Evolutionary conservation across 2,113 vertebrate species (phyloP), one percentile per base, ranked within the genome.

Genomic region (Telmatochromis sp.): DNA sequence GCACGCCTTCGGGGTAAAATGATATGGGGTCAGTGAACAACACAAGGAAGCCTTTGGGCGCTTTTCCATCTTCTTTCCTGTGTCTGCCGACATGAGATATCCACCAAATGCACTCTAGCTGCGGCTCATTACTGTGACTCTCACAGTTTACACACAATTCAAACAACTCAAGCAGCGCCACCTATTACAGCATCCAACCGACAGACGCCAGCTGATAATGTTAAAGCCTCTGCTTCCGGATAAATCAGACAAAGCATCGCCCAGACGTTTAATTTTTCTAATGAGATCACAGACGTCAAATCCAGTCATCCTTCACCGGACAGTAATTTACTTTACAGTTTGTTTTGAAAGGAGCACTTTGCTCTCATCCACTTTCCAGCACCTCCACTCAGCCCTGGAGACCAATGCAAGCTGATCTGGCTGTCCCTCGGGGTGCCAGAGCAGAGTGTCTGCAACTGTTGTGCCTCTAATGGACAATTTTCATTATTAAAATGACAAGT

Each of bases 241-340:
- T 23, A 14, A 37, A 40, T 79, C 55, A 19, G 33, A 63, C 10
- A 31, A 4, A 63, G 12, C 17, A 45, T 86, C 21, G 49, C 28
- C 28, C 19, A 28, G 23, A 26, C 79, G 60, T 93, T 91, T 90
- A 1, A 91, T 93, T 93, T 84, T 78, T n/a, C 80, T 86, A 91
- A 94, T 70, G 53, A 90, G 82, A 86, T 86, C 57, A 58, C 5
- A 37, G 70, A 57, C 26, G 1, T 45, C 70, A 21, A 1, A 13
- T 35, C 23, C 49, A 40, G 53, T 83, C 85, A 80, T 51, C 83
- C 55, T 47, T 82, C 82, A 91, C 70, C 53, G 86, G 90, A 80
- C 65, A 14, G 42, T 93, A 89, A 94, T 95, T 94, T 86, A 93
- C 87, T 94, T 93, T 89, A 60, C 91, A 42, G 68, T 78, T 90